Evolutionary conservation across 2,113 vertebrate genomes (phyloP).

Genomic region (Deroptyus accipitrinus): DNA sequence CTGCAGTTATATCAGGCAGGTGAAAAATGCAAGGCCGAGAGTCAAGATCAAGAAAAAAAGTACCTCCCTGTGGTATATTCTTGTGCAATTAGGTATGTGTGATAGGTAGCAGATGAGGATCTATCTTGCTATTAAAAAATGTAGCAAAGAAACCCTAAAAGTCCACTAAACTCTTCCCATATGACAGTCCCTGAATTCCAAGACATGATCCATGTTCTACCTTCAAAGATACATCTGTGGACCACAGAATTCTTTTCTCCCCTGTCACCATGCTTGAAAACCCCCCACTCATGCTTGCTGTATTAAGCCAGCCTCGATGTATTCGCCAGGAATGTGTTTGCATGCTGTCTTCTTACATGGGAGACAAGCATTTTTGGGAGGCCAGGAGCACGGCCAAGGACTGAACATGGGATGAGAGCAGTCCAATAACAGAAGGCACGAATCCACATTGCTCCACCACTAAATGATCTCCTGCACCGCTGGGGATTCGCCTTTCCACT

Average conservation of each 20-base stretch:
- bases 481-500: background rate
- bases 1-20: background rate
- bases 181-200: background rate
- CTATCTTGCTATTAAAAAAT: background rate
- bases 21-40: background rate
- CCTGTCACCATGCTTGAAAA: background rate
- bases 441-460: background rate
- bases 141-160: background rate
- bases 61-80: background rate
- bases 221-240: background rate
- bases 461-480: background rate
- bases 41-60: background rate
- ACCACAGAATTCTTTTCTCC: background rate
- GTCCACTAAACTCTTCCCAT: background rate
- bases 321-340: background rate
- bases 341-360: accelerated
- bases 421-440: background rate
- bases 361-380: background rate
- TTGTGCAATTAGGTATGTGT: background rate
- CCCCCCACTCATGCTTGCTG: background rate
- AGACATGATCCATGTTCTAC: background rate
- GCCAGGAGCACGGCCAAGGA: background rate
- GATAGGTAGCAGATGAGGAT: background rate
- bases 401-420: background rate
- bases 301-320: background rate